Conservation (phyloP, 1,140 invertebrate genomes). For the Nephotettix cincticeps region DNA sequence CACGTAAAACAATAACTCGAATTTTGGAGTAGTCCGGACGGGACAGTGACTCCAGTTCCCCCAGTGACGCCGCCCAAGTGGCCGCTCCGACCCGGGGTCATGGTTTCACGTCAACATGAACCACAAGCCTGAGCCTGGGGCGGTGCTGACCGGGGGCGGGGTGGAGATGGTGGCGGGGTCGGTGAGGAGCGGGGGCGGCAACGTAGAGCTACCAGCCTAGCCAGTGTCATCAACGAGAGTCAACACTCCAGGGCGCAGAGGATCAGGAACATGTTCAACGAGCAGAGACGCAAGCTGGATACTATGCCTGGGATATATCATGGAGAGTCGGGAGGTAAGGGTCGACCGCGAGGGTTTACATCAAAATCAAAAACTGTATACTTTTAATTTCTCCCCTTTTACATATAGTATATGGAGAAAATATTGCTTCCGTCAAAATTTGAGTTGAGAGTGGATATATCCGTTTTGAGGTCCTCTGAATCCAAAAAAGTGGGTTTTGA, state of each 20-base stretch:
- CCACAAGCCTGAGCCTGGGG: slow-evolving; percentile 54
- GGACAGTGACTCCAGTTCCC: slow-evolving; percentile 43
- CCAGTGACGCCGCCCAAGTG: slow-evolving; percentile 59
- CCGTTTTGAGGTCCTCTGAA: too few relatives aligned
- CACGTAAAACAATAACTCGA: too few relatives aligned
- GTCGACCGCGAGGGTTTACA: too few relatives aligned
- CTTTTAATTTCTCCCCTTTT: too few relatives aligned
- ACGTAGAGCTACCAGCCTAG: slow-evolving; percentile 24
- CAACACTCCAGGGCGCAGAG: slow-evolving; percentile 40
- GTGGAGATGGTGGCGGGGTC: neutral
- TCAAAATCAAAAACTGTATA: too few relatives aligned
- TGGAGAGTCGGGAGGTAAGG: slow-evolving; percentile 43
- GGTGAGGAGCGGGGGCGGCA: neutral
- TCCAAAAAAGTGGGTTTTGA: too few relatives aligned
- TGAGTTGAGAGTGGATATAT: too few relatives aligned
- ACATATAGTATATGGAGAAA: too few relatives aligned
- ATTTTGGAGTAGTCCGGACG: slow-evolving; percentile 41
- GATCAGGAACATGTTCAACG: slow-evolving; percentile 42
- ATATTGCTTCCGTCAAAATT: too few relatives aligned
- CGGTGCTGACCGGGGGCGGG: slow-evolving; percentile 32
- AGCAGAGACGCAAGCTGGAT: slow-evolving; percentile 33
- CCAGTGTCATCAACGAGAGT: slow-evolving; percentile 33
- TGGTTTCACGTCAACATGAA: slow-evolving; percentile 81
- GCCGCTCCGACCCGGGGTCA: slow-evolving; percentile 83
- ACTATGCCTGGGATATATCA: slow-evolving; percentile 42